A percentile compares a stretch with the other conserved stretches of the same genome.
These are phyloP conservation scores for Clarias laeviceps DNA, from an alignment of 2,797 vertebrate genomes.

Conservation along the genomic window DNA sequence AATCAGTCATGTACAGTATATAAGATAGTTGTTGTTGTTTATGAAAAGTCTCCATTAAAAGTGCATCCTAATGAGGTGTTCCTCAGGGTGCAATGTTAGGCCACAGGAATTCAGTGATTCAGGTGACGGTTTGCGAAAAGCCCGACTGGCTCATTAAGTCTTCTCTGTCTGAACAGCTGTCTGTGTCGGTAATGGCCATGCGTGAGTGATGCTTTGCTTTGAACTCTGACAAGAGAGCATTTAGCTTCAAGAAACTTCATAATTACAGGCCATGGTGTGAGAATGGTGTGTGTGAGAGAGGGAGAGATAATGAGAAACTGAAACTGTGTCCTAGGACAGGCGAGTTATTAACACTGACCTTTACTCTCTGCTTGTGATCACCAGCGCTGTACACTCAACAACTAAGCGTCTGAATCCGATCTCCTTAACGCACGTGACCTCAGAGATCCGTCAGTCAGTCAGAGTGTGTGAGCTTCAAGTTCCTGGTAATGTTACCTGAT, in stretches of 20 bases:
- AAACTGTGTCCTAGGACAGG: not conserved
- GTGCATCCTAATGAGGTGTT: not conserved
- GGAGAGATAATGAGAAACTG: constrained; percentile 1
- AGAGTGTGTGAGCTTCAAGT: not conserved
- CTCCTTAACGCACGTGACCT: not conserved
- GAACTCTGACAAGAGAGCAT: constrained; percentile 62
- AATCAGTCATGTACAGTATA: not conserved
- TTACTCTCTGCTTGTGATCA: not conserved
- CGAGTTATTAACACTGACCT: constrained; percentile 21
- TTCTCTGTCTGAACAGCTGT: constrained; percentile 65
- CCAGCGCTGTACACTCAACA: not conserved
- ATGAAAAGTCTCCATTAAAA: not conserved
- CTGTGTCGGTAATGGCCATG: constrained; percentile 37
- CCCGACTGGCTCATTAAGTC: constrained; percentile 1
- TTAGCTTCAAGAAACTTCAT: constrained; percentile 60
- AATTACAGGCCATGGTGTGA: constrained; percentile 72
- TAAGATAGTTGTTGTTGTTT: not conserved
- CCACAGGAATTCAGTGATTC: constrained; percentile 11
- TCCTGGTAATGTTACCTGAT: not conserved
- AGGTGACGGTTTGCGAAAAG: not conserved
- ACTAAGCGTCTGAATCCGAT: not conserved
- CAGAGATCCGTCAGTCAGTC: not conserved
- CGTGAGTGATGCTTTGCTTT: constrained; percentile 62
- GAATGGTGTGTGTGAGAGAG: constrained; percentile 47
- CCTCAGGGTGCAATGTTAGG: constrained; percentile 2